Evolutionary conservation across 2,113 vertebrate genomes (phyloP).

Genomic region (Panthera uncia): DNA sequence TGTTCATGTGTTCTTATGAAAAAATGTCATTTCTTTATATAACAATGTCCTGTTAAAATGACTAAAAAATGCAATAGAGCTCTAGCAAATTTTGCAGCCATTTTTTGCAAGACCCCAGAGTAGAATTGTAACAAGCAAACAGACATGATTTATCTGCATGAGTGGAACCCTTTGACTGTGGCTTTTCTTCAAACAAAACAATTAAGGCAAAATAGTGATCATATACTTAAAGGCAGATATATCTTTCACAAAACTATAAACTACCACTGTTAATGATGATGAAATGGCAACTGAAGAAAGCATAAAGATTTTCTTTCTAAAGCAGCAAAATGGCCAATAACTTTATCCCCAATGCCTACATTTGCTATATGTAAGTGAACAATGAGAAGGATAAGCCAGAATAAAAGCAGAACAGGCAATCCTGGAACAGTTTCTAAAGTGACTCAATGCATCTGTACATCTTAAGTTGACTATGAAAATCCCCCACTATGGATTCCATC

Average conservation of each 20-base stretch:
- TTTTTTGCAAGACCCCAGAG: constrained; percentile 3
- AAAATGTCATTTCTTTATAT: neutral
- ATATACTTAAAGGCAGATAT: constrained; percentile 11
- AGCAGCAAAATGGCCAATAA: constrained; percentile 5
- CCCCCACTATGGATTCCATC: neutral
- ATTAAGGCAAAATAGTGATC: neutral
- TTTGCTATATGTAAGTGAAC: neutral
- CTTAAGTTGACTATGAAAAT: neutral
- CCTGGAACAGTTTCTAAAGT: neutral
- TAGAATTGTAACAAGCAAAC: neutral
- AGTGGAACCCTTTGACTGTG: neutral
- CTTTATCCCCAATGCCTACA: neutral
- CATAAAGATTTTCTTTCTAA: neutral
- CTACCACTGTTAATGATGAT: neutral
- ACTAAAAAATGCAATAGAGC: neutral
- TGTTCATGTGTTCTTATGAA: neutral
- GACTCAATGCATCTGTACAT: neutral
- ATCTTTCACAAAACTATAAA: neutral
- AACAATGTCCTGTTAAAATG: neutral
- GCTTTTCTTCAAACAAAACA: neutral
- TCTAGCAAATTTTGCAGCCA: neutral
- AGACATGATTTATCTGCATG: neutral
- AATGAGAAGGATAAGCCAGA: neutral
- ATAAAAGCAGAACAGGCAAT: neutral
- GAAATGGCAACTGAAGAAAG: neutral